Evolutionary conservation across 1,140 invertebrate species (phyloP).

Genomic region (Brachionus paranguensis): DNA sequence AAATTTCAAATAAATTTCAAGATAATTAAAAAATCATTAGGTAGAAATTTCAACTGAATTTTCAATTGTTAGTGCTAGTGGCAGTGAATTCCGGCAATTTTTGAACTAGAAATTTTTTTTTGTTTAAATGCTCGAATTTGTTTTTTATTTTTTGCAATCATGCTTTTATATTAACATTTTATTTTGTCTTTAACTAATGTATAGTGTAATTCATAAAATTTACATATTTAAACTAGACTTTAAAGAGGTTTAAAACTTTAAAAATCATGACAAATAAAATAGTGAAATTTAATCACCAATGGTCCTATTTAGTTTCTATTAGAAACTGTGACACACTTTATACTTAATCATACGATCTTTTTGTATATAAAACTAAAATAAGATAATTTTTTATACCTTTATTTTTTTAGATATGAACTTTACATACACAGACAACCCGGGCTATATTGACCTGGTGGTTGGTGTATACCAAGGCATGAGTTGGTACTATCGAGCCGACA

Average conservation of each 20-base stretch:
- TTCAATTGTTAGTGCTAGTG: no score
- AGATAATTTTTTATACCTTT: background rate
- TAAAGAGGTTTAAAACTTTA: background rate
- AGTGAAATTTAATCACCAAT: background rate
- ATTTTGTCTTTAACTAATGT: background rate
- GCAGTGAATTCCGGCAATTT: background rate
- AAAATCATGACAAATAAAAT: no score
- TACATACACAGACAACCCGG: conserved; percentile 28
- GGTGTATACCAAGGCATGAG: conserved; percentile 30
- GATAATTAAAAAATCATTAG: background rate
- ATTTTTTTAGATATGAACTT: conserved; percentile 12
- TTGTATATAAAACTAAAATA: background rate
- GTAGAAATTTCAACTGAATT: no score
- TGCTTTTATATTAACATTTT: background rate
- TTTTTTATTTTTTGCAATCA: background rate
- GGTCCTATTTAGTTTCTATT: background rate
- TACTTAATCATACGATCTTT: background rate
- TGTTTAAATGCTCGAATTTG: background rate
- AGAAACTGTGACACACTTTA: background rate
- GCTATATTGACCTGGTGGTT: conserved; percentile 18
- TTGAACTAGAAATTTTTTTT: background rate
- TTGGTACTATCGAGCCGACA: conserved; percentile 18
- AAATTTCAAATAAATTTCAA: background rate
- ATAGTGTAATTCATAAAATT: background rate
- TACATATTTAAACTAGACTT: background rate